phyloP scores from a whole-genome alignment of 2,888 invertebrate genomes.

The Eristalis pertinax region DNA sequence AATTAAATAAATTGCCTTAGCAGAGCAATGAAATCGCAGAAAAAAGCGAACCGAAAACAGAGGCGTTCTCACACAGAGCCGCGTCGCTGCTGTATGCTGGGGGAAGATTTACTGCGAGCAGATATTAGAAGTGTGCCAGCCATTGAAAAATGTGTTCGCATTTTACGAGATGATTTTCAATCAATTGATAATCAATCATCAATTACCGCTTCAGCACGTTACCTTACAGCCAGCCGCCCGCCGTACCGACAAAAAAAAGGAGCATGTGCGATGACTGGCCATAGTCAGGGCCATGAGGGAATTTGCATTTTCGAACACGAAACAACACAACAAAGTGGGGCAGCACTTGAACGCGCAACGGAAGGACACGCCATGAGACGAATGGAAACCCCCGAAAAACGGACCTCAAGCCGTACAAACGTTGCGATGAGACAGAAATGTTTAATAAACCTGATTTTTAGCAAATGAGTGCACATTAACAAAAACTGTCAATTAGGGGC shows the following conservation, averaged over 20 bases:
- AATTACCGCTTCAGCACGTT: conserved; percentile 78
- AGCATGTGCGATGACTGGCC: background rate
- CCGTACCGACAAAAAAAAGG: background rate
- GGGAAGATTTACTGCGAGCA: conserved; percentile 29
- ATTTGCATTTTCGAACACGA: background rate
- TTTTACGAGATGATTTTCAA: conserved; percentile 53
- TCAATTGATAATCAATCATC: conserved; percentile 79
- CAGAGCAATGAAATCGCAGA: conserved; percentile 7
- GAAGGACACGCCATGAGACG: too few species aligned
- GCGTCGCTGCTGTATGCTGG: background rate
- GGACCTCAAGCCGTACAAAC: conserved; percentile 2
- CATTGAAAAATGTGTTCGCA: conserved; percentile 44
- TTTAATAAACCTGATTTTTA: conserved; percentile 54
- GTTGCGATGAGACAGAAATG: background rate
- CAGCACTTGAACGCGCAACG: background rate
- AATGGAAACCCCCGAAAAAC: background rate
- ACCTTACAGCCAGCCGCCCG: background rate
- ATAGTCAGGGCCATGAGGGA: background rate
- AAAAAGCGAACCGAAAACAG: background rate
- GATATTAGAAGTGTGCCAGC: conserved; percentile 31
- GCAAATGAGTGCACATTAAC: conserved; percentile 58
- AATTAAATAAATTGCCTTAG: conserved; percentile 60
- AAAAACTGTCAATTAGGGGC: conserved; percentile 53
- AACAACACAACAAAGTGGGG: background rate
- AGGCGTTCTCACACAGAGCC: background rate